Conservation (phyloP, 2,797 vertebrate genomes). For the Petrocephalus schoutedeni region DNA sequence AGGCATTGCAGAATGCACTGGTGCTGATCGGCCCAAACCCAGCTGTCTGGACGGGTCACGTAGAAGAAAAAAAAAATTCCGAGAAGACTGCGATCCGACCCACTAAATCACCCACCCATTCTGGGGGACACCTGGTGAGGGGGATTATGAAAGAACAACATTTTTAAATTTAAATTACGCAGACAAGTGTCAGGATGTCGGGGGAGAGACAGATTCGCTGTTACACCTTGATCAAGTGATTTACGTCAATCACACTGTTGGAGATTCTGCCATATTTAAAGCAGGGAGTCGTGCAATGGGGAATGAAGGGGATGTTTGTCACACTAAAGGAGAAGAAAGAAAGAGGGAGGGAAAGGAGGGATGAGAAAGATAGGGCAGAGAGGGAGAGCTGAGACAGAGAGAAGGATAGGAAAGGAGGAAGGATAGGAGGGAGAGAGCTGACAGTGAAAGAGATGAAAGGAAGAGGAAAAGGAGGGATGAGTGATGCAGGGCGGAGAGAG, state of each 20-base stretch:
- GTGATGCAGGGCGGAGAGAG: not conserved
- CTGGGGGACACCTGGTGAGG: not conserved
- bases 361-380: not conserved
- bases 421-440: not conserved
- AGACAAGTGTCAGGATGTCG: not conserved
- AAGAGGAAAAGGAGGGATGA: not conserved
- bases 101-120: not conserved
- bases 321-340: not conserved
- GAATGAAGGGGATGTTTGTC: not conserved
- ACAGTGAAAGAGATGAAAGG: not conserved
- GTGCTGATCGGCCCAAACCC: not conserved
- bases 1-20: not conserved
- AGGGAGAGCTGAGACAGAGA: not conserved
- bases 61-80: not conserved
- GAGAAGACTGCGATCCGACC: not conserved
- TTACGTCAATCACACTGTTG: not conserved
- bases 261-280: not conserved
- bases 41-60: not conserved
- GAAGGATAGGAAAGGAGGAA: not conserved
- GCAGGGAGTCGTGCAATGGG: not conserved
- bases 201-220: not conserved
- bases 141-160: not conserved
- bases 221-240: not conserved
- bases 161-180: not conserved
- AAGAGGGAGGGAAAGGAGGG: not conserved